phyloP scores from a whole-genome alignment of 2,113 vertebrate species.

The Mola mola region DNA sequence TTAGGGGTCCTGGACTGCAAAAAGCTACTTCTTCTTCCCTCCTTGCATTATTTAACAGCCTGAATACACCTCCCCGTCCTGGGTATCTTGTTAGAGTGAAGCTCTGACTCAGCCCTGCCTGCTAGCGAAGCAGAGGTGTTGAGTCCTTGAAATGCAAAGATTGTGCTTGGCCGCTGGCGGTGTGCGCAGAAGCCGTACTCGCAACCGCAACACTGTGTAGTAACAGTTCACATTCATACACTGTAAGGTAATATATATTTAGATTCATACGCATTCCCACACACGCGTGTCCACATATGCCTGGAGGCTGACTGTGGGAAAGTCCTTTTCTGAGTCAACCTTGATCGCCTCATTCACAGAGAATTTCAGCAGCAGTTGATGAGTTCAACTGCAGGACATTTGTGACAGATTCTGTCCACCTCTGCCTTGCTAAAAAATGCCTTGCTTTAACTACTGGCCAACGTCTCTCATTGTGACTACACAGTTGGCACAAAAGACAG shows the following conservation, averaged over 20 bases:
- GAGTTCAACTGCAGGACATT: no score
- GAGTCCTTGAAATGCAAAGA: constrained; percentile 60
- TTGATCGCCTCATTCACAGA: constrained; percentile 25
- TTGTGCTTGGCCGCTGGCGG: constrained; percentile 35
- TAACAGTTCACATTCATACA: neutral
- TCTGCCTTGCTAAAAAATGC: no score
- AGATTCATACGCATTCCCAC: constrained; percentile 6
- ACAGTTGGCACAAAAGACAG: no score
- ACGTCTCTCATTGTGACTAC: no score
- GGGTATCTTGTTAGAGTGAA: constrained; percentile 47
- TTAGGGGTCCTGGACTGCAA: constrained; percentile 5
- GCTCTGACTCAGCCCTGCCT: constrained; percentile 55
- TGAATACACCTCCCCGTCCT: constrained; percentile 34
- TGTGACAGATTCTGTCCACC: no score
- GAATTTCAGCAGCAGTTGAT: no score
- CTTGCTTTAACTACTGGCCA: no score
- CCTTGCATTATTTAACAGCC: constrained; percentile 60
- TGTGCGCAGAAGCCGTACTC: constrained; percentile 25
- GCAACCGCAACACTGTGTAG: constrained; percentile 6
- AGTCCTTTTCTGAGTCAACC: no score
- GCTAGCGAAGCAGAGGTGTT: constrained; percentile 45
- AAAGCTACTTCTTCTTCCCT: constrained; percentile 23
- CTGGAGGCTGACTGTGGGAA: constrained; percentile 18
- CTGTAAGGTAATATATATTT: constrained; percentile 13
- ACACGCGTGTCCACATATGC: neutral